A percentile compares a stretch with the other conserved stretches of the same genome.
Evolutionary conservation across 2,888 invertebrate genomes (phyloP).

Genomic region (Drosophila kuntzei): DNA sequence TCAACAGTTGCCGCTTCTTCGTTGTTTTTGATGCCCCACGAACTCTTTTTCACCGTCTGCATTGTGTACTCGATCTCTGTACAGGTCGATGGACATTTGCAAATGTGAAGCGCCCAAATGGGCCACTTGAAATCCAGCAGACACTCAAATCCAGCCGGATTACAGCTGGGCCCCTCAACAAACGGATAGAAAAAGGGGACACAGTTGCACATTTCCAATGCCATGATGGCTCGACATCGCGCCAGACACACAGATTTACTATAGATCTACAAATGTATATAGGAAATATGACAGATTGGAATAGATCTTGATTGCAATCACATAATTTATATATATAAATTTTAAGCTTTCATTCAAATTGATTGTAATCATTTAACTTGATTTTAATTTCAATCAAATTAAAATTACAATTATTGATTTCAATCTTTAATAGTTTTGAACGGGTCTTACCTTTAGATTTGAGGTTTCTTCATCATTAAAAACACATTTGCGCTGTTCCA

Average conservation of each 20-base stretch:
- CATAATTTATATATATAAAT: no score
- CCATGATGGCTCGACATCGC: slow-evolving; percentile 86
- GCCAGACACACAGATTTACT: slow-evolving; percentile 83
- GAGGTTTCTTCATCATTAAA: slow-evolving; percentile 86
- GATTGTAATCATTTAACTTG: no score
- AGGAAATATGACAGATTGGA: no score
- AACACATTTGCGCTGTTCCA: slow-evolving; percentile 86
- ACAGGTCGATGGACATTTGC: slow-evolving; percentile 84
- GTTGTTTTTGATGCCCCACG: slow-evolving; percentile 76
- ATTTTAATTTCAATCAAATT: no score
- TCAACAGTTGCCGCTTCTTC: slow-evolving; percentile 65
- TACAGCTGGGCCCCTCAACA: slow-evolving; percentile 81
- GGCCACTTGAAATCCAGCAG: slow-evolving; percentile 84
- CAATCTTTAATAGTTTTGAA: background rate
- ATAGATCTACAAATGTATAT: slow-evolving; percentile 83
- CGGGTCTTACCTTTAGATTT: slow-evolving; percentile 80
- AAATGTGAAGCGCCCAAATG: slow-evolving; percentile 82
- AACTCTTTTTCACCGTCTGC: slow-evolving; percentile 82
- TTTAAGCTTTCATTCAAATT: no score
- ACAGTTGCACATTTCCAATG: slow-evolving; percentile 87
- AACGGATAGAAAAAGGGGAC: slow-evolving; percentile 87
- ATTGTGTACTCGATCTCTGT: slow-evolving; percentile 81
- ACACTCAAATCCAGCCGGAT: slow-evolving; percentile 83
- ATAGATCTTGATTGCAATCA: no score
- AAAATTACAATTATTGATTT: no score